Base-by-base conservation (phyloP, 2,888 invertebrate species). In the Conistra vaccinii region DNA sequence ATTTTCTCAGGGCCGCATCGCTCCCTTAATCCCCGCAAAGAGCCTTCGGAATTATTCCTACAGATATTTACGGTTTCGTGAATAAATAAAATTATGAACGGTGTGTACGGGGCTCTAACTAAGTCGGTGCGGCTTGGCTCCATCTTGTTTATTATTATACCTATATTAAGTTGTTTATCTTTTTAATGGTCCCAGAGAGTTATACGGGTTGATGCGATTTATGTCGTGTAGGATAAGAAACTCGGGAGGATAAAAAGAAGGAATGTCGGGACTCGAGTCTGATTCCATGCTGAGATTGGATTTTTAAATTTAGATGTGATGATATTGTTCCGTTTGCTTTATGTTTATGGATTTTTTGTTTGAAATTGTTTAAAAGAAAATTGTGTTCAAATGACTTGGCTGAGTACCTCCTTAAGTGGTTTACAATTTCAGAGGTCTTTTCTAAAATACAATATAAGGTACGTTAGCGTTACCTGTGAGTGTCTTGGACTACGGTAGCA, bases 131-230 rank as follows among this genome's bases (percentile, higher is more conserved):
- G 87, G 83, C 86, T 85, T 87, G 89, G 86, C 86, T 88, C 89
- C 87, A 90, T 89, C 91, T 95, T 95, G 93, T 96, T 96, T 96
- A 96, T 95, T 96, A 94, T 96, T 95, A 96, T 96, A 93, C 94
- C 93, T 96, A 95, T 95, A 96, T 96, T 96, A 96, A 96, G 96
- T 95, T 95, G 95, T 96, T 95, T 96, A 96, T 96, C 96, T 96
- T 96, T 95, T 95, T 96, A 96, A 96, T 96, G 96, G 95, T 82
- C 90, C 73, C 75, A 82, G 90, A 95, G 96, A 96, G 95, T 96
- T 96, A 96, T 96, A 94, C 89, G 96, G 96, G 96, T 95, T 92
- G 94, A 84, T 81, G 80, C 91, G 95, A 96, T 96, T 96, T 96
- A 96, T 95, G 93, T 89, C 87, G 90, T 90, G 91, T 89, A 91